Conservation (phyloP, 2,113 vertebrate genomes). For the Archocentrus centrarchus region DNA sequence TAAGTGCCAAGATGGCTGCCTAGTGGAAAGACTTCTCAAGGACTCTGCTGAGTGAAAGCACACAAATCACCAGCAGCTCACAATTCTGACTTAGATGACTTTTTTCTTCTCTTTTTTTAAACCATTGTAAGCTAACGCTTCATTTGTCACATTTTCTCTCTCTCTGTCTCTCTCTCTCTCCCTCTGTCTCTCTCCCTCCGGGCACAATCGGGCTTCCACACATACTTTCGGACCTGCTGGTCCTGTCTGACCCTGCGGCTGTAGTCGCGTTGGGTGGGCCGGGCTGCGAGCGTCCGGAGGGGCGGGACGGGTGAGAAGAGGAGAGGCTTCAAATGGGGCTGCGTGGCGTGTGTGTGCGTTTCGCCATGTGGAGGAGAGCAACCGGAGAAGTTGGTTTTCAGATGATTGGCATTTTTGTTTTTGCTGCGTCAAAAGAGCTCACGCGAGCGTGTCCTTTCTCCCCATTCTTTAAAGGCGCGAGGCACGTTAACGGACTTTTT, state of each 20-base stretch:
- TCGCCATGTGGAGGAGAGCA: neutral
- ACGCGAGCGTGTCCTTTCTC: neutral
- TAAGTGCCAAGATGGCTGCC: no score
- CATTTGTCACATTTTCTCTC: no score
- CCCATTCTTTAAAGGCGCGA: conserved; percentile 7
- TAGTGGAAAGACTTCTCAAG: no score
- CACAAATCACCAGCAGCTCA: no score
- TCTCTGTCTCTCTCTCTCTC: accelerated
- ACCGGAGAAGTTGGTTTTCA: neutral
- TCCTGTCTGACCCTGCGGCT: conserved; percentile 4
- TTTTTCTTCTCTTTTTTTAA: no score
- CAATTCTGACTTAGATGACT: no score
- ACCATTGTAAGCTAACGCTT: neutral
- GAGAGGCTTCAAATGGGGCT: neutral
- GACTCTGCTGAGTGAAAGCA: no score
- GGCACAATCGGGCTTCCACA: neutral
- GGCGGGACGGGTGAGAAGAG: conserved; percentile 48
- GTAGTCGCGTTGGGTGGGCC: neutral
- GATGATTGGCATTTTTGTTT: neutral
- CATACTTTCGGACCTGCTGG: conserved; percentile 25
- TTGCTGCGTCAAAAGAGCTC: neutral
- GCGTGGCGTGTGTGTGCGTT: neutral
- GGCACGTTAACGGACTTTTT: neutral
- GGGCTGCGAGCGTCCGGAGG: neutral
- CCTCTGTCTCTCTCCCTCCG: accelerated